These are phyloP conservation scores for Microcebus lehilahytsara DNA, from an alignment of 2,113 vertebrate genomes.

Conservation along the genomic window DNA sequence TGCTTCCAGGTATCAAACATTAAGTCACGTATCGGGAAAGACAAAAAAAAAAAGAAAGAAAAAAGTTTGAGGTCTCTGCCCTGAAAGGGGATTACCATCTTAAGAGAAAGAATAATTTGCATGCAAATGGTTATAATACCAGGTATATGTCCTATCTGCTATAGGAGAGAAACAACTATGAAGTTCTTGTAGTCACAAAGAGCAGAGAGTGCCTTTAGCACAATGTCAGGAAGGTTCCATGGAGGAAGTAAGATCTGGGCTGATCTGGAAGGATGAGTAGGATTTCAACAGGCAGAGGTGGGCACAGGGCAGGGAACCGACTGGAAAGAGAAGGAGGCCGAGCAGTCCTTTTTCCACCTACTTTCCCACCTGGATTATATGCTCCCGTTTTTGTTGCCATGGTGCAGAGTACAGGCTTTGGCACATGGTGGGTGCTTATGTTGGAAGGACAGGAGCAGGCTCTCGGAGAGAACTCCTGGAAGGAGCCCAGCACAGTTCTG, in stretches of 20 bases:
- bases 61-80: neutral
- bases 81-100: neutral
- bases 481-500: neutral
- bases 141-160: neutral
- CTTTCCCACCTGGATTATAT: neutral
- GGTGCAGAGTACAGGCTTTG: neutral
- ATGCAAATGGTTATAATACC: neutral
- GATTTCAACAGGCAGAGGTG: neutral
- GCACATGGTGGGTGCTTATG: rapidly evolving
- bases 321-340: neutral
- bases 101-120: neutral
- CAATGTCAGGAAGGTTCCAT: neutral
- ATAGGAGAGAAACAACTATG: neutral
- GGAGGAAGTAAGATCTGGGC: neutral
- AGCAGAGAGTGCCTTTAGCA: neutral
- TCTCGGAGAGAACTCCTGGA: neutral
- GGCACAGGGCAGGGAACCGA: neutral
- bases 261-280: neutral
- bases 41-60: neutral
- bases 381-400: neutral
- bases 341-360: rapidly evolving
- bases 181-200: neutral
- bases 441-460: neutral
- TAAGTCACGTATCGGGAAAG: neutral
- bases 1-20: neutral